Evolutionary conservation across 2,113 vertebrate genomes (phyloP), one percentile per base, ranked within the genome.

Genomic region (Chloroceryle aenea): DNA sequence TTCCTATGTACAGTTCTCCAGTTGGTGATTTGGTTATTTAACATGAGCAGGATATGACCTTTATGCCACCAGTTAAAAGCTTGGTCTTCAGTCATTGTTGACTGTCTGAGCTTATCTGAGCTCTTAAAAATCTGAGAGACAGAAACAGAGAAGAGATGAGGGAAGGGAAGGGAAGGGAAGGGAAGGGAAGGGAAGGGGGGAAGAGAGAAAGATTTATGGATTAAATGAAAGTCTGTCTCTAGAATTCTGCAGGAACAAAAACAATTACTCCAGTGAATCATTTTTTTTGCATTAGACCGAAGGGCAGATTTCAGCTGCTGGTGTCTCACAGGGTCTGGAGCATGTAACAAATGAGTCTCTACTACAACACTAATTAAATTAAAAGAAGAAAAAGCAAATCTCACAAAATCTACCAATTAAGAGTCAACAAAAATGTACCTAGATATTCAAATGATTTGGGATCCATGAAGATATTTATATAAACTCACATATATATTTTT

Each of bases 91-190:
- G 27, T 6, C 48, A 27, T 56, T 75, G 18, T 45, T 45, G 45
- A 4, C 40, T 48, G 25, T 21, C 25, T 34, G 25, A 79, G 36
- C 2, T 66, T 48, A 21, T 21, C 25, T 34, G 25, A 79, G 36
- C 2, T 66, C 18, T 63, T 7, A 67, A 30, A 77, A 62, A 47
- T 40, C 12, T 48, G 38, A 40, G 38, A 40, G 38, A 40, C 3
- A 17, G 30, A 3, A 10, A 8, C 8, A 32, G 23, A 9, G 43
- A 10, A 26, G 14, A 50, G 19, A 23, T 4, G 10, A 6, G 6
- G 4, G 6, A 0, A 7, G 1, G 5, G 4, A 29, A 12, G 12
- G 1, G 7, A 4, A 12, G 7, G 4, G 4, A 10, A 7, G 3
- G 12, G 12, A 23, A 7, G 7, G 2, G 26, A 14, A 40, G 10